These are phyloP conservation scores for Alligator sinensis DNA, from an alignment of 2,113 vertebrate genomes.

Conservation along the genomic window DNA sequence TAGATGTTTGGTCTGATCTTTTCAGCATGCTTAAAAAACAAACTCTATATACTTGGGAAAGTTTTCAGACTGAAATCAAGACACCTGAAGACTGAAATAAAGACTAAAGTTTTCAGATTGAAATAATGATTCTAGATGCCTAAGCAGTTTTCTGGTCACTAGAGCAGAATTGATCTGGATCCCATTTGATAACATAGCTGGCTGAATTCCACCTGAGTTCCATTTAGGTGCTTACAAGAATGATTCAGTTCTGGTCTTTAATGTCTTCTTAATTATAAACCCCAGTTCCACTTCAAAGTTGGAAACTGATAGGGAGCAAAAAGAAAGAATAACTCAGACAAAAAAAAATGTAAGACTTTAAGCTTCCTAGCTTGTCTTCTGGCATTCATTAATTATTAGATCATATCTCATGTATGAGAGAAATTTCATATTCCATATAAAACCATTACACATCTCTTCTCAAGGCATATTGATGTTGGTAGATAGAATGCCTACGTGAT, in stretches of 20 bases:
- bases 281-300: conserved; percentile 7
- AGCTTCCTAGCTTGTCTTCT: conserved; percentile 47
- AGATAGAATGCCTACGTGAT: conserved; percentile 20
- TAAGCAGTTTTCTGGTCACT: no score
- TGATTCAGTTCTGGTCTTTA: not conserved
- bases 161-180: no score
- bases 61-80: no score
- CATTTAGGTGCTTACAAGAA: no score
- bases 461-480: conserved; percentile 30
- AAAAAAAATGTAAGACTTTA: conserved; percentile 34
- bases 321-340: conserved; percentile 34
- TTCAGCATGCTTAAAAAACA: no score
- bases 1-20: no score
- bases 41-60: no score
- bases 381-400: conserved; percentile 64
- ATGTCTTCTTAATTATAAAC: conserved; percentile 45
- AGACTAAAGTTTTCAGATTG: no score
- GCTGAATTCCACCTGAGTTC: no score
- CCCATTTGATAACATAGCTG: no score
- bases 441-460: conserved; percentile 41
- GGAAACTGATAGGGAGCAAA: conserved; percentile 13
- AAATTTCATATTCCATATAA: conserved; percentile 54
- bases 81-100: no score
- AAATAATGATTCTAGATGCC: no score
- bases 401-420: conserved; percentile 52